A percentile compares a stretch with the other conserved stretches of the same genome.
These are phyloP conservation scores for Streptopelia turtur DNA, from an alignment of 2,797 vertebrate genomes.

Conservation along the genomic window DNA sequence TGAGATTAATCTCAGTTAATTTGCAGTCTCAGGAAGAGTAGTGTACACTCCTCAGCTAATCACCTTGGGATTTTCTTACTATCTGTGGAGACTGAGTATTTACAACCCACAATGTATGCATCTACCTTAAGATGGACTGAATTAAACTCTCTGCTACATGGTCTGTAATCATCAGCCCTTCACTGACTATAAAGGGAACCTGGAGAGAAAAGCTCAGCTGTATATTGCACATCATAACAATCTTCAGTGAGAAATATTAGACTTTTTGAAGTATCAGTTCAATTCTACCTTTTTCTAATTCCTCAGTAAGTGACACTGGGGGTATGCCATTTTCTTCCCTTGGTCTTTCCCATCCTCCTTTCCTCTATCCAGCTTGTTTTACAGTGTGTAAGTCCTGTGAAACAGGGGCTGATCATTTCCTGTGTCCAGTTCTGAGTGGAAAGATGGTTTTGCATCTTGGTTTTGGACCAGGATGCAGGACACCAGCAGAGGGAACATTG, in stretches of 20 bases:
- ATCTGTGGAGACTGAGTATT: background rate
- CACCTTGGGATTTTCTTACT: background rate
- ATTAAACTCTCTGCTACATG: background rate
- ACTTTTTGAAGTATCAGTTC: background rate
- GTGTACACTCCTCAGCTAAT: background rate
- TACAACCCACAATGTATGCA: background rate
- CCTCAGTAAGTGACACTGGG: background rate
- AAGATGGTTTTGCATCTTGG: background rate
- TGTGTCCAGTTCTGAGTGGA: background rate
- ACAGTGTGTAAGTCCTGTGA: background rate
- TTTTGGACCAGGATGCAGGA: background rate
- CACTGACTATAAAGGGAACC: background rate
- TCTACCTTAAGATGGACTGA: background rate
- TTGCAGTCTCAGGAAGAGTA: background rate
- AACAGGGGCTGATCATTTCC: background rate
- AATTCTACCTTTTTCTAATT: background rate
- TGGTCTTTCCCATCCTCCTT: background rate
- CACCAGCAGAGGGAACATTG: constrained; percentile 67
- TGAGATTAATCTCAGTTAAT: background rate
- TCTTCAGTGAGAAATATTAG: background rate
- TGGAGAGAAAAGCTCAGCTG: background rate
- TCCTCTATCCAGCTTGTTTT: background rate
- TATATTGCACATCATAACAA: too few relatives aligned
- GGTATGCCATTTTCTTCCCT: background rate
- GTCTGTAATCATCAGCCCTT: background rate